Evolutionary conservation across 2,797 vertebrate species (phyloP).

Genomic region (Phaenicophaeus curvirostris): DNA sequence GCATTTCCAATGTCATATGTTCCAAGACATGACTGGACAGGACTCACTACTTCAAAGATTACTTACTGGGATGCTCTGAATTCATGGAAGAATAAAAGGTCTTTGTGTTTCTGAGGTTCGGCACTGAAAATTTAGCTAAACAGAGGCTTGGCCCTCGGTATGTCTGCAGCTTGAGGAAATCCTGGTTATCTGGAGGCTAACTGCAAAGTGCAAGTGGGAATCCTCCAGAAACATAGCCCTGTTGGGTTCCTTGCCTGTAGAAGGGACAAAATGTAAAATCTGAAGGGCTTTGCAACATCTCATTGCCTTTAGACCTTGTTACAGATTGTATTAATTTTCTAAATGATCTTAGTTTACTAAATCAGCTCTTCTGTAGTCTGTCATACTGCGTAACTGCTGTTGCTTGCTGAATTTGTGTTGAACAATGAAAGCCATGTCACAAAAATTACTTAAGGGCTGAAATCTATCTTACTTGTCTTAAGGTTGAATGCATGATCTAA

Average conservation of each 20-base stretch:
- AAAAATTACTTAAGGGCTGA: no score
- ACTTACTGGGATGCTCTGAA: neutral
- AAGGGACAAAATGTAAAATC: neutral
- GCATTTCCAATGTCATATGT: neutral
- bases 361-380: no score
- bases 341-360: no score
- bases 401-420: no score
- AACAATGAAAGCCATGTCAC: no score
- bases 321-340: no score
- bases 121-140: neutral
- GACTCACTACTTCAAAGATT: neutral
- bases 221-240: neutral
- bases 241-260: fast-evolving
- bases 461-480: no score
- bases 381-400: no score
- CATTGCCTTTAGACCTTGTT: no score
- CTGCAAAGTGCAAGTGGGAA: neutral
- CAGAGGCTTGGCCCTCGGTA: neutral
- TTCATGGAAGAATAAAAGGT: neutral
- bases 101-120: neutral
- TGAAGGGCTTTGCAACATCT: neutral
- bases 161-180: neutral
- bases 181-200: neutral
- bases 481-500: no score
- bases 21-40: neutral